phyloP scores from a whole-genome alignment of 2,888 invertebrate species.

The Drosophila sordidapex region DNA sequence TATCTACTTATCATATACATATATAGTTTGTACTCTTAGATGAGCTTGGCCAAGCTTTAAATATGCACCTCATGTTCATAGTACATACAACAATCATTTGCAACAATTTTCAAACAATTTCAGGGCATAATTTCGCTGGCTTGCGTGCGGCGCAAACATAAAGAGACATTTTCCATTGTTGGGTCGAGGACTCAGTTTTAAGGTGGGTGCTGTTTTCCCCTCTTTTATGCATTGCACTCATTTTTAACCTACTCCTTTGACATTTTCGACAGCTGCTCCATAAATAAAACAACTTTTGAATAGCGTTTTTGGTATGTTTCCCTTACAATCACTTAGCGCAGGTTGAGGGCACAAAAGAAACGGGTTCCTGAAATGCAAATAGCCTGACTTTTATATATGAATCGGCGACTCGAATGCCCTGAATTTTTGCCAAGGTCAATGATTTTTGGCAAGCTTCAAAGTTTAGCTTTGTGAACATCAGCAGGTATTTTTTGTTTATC shows the following conservation, averaged over 20 bases:
- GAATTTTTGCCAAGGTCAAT: constrained; percentile 6
- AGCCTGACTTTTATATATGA: not conserved
- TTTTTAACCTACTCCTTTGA: constrained; percentile 2
- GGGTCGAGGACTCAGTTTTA: constrained; percentile 1
- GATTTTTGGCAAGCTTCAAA: not conserved
- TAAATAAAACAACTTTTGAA: constrained; percentile 29
- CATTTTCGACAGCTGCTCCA: constrained; percentile 10
- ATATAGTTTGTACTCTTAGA: constrained; percentile 15
- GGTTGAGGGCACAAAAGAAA: not conserved
- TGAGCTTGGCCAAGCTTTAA: not conserved
- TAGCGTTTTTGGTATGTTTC: not conserved
- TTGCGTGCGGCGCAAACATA: constrained; percentile 58
- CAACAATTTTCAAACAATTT: constrained; percentile 9
- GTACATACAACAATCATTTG: constrained; percentile 13
- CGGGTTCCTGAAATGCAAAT: not conserved
- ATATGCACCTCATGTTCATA: not conserved
- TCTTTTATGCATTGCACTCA: not conserved
- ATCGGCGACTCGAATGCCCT: not conserved
- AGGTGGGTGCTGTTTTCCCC: not conserved
- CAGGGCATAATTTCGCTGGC: constrained; percentile 10
- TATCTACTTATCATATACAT: constrained; percentile 2
- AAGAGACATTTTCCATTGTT: constrained; percentile 43
- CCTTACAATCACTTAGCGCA: constrained; percentile 1
- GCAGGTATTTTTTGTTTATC: not conserved
- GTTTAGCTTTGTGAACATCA: not conserved